Percentiles rank a stretch among this genome's conserved stretches.
These are phyloP conservation scores for Emydoidea blandingii DNA, from an alignment of 2,797 vertebrate genomes.

Conservation along the genomic window DNA sequence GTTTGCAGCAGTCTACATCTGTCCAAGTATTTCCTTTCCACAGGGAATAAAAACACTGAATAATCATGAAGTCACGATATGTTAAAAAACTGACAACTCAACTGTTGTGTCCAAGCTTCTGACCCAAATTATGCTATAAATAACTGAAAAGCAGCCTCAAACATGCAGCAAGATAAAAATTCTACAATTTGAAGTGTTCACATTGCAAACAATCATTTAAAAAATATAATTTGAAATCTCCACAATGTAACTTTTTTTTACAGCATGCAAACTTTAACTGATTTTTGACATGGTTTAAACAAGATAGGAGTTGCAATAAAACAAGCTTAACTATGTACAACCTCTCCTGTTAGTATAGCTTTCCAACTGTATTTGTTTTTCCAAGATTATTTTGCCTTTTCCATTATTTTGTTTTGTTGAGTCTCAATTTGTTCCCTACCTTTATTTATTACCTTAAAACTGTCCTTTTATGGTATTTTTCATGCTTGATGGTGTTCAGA, in stretches of 20 bases:
- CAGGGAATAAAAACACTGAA: neutral
- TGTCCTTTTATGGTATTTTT: neutral
- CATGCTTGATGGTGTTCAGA: neutral
- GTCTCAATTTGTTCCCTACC: neutral
- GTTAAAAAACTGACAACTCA: neutral
- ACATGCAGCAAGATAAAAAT: neutral
- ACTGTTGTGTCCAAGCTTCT: neutral
- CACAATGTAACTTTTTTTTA: neutral
- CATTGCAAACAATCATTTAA: neutral
- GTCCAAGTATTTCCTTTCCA: neutral
- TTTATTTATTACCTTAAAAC: neutral
- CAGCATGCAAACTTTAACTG: neutral
- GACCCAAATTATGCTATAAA: neutral
- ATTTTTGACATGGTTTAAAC: neutral
- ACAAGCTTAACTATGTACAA: neutral
- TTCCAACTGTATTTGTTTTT: neutral
- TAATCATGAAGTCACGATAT: neutral
- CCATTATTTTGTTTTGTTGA: neutral
- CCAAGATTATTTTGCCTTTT: neutral
- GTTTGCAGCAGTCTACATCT: neutral
- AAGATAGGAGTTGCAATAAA: neutral
- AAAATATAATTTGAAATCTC: neutral
- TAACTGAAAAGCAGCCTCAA: neutral
- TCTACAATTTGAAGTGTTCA: neutral
- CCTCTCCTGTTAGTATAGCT: fast-evolving